Base-by-base conservation (phyloP, 2,113 vertebrate genomes). In the Mastomys coucha region DNA sequence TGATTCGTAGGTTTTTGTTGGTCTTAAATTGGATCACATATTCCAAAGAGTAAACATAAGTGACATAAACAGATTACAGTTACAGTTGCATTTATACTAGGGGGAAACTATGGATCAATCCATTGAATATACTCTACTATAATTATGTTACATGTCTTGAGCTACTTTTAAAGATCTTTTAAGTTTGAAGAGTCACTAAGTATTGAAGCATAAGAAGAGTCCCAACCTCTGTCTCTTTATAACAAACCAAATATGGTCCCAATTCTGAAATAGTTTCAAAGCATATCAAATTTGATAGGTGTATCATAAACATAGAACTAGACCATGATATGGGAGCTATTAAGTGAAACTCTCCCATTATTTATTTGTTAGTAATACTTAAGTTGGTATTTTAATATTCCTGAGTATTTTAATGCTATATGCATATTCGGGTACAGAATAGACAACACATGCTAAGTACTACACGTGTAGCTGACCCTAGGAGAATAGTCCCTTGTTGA, bases 1-100 rank as follows among this genome's bases (percentile, higher is more conserved):
- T 65, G 63, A 96, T 95, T 89, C 33, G 36, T 84, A 42, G 31
- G 69, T 91, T 96, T 89, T 89, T 67, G 65, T 96, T 96, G 39
- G n/a, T 95, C 95, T 95, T 85, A 91, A 87, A 89, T 42, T 91
- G 28, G 53, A 65, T 89, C 39, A 51, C 77, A 93, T 89, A 87
- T 78, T 94, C 87, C 87, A 77, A 96, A 96, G 31, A 73, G 22
- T 78, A 78, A 90, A 88, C 11, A 14, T 42, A 77, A 60, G 17
- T 81, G 70, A 65, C 1, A 24, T 91, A 69, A 82, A 20, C 33
- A 91, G 93, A 60, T 65, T 92, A 2, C 70, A 85, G 70, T 91
- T 93, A n/a, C 13, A 84, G 16, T 58, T 88, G 58, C 42, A 56
- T 45, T 39, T 94, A 24, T 26, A 76, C 13, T 81, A 81, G 88